Base-by-base conservation (phyloP, 1,140 invertebrate species). In the Planococcus citri region DNA sequence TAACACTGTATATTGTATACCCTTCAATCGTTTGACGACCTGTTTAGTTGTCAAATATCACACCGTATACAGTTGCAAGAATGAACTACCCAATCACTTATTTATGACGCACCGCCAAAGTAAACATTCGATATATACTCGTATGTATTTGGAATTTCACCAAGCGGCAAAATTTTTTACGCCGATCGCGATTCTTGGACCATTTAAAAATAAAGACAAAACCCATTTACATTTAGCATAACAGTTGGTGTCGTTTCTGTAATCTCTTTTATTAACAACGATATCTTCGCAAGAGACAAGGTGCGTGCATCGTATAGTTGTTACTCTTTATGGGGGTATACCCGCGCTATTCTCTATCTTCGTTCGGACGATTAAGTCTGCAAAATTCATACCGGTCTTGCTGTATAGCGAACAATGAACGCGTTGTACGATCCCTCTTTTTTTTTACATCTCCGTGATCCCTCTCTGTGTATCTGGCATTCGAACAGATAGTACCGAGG, bases 121-220 rank as follows among this genome's bases (percentile, higher is more conserved):
- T 64, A 64, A 64, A 64, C 60, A 64, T 64, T 64, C 60, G 60
- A 64, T 25, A 58, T 58, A n/a, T n/a, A n/a, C n/a, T n/a, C n/a
- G n/a, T n/a, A n/a, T n/a, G n/a, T n/a, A 64, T 64, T 25, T 22
- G 60, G 20, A 64, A 64, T 64, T 27, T 64, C 21, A 64, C 60
- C 10, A 22, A 10, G 60, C n/a, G n/a, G 41, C 10, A 51, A 51
- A 51, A 33, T 33, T 33, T 33, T 33, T 33, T 33, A 33, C 29
- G 4, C 29, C 4, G 29, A 33, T 33, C 29, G 29, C 4, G 12
- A 58, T 8, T 58, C 51, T 58, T 58, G 17, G 51, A n/a, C 21
- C 51, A 22, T 58, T 58, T 58, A 58, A 33, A n/a, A n/a, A 33
- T 33, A 33, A 33, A 33, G 29, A 33, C 29, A 33, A 33, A 33